phyloP scores from a whole-genome alignment of 2,113 vertebrate genomes.

The Colinus virginianus region DNA sequence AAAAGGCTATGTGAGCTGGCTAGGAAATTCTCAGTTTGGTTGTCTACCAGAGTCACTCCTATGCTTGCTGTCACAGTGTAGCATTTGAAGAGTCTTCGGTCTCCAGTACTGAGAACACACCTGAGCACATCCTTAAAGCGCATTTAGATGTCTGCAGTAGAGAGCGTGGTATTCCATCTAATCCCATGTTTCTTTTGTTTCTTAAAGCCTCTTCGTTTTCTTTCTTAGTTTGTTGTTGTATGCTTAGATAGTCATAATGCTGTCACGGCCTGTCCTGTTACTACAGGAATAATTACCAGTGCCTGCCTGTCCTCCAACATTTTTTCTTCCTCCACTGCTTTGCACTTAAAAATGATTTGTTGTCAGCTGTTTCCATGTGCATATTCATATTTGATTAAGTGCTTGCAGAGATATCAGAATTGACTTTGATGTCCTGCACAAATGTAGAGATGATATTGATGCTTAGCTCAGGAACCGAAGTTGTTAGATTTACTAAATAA shows the following conservation, averaged over 20 bases:
- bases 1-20: background rate
- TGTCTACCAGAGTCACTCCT: background rate
- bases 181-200: fast-evolving
- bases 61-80: fast-evolving
- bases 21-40: background rate
- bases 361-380: background rate
- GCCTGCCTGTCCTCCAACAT: background rate
- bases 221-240: background rate
- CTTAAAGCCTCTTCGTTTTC: background rate
- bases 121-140: background rate
- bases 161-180: background rate
- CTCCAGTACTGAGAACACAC: background rate
- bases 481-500: background rate
- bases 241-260: background rate
- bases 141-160: background rate
- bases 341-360: background rate
- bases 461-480: background rate
- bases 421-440: background rate
- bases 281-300: background rate
- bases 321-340: background rate
- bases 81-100: background rate
- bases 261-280: background rate
- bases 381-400: background rate
- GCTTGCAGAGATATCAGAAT: background rate
- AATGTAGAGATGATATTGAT: background rate